Percentiles rank a stretch among this genome's conserved stretches.
Conservation (phyloP, 2,888 invertebrate species). For the Dicycla oo region DNA sequence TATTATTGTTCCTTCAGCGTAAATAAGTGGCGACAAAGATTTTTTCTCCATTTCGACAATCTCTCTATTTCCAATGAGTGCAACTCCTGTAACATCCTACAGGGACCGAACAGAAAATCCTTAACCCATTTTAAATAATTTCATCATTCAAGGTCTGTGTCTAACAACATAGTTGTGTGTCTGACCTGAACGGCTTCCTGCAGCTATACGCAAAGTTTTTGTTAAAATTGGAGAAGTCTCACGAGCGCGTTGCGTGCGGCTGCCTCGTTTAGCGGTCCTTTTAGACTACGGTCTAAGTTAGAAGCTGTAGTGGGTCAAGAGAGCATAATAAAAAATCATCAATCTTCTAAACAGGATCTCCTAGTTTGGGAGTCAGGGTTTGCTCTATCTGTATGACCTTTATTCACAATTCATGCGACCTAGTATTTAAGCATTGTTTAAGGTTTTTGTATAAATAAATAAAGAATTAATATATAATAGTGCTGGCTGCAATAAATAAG, state of each 20-base stretch:
- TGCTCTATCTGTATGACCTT: too few species aligned
- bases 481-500: neutral
- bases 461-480: too few species aligned
- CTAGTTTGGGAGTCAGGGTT: too few species aligned
- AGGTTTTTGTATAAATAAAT: too few species aligned
- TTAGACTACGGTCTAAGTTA: slow-evolving; percentile 2
- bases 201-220: slow-evolving; percentile 17
- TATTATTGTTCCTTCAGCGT: too few species aligned
- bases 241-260: slow-evolving; percentile 48
- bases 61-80: neutral
- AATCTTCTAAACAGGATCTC: too few species aligned
- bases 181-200: slow-evolving; percentile 33
- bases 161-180: slow-evolving; percentile 8
- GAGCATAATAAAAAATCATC: neutral
- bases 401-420: too few species aligned
- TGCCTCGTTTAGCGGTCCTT: slow-evolving; percentile 40
- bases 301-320: neutral
- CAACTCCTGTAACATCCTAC: neutral
- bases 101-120: neutral
- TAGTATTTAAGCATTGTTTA: too few species aligned
- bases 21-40: too few species aligned
- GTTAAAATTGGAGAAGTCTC: slow-evolving; percentile 39
- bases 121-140: neutral
- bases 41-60: too few species aligned
- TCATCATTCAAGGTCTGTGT: neutral